These are phyloP conservation scores for Geopemphigus sp. DNA, from an alignment of 1,140 invertebrate genomes.

Conservation along the genomic window DNA sequence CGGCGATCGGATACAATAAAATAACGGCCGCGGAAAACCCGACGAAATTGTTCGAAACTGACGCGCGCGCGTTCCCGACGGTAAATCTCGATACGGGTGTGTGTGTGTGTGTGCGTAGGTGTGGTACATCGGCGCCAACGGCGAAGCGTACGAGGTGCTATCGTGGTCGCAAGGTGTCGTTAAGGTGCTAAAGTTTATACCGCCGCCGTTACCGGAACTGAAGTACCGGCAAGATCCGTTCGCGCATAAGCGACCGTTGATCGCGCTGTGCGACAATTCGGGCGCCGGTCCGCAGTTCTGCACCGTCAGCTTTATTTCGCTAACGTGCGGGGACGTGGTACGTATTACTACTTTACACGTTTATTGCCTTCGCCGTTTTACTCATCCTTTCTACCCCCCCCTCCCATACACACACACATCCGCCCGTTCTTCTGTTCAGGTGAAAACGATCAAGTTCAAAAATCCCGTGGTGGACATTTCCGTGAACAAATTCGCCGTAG, in stretches of 20 bases:
- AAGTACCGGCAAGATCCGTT: slow-evolving; percentile 63
- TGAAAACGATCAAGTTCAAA: slow-evolving; percentile 89
- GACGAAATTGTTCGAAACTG: no score
- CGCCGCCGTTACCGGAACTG: slow-evolving; percentile 65
- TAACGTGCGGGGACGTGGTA: slow-evolving; percentile 84
- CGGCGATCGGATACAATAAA: no score
- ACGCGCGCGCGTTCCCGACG: no score
- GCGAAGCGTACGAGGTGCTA: slow-evolving; percentile 87
- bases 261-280: slow-evolving; percentile 82
- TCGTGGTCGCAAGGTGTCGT: slow-evolving; percentile 87
- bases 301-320: slow-evolving; percentile 83
- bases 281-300: slow-evolving; percentile 79
- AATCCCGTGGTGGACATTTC: slow-evolving; percentile 82
- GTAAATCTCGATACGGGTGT: no score
- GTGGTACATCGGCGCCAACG: slow-evolving; percentile 75
- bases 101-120: no score
- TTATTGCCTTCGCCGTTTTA: no score
- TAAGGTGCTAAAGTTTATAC: slow-evolving; percentile 76
- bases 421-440: no score
- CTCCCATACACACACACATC: no score
- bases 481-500: slow-evolving; percentile 77
- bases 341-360: no score
- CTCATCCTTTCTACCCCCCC: neutral
- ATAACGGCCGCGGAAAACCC: no score
- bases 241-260: slow-evolving; percentile 75